phyloP scores from a whole-genome alignment of 1,140 invertebrate genomes.

The Drosophila gunungcola region DNA sequence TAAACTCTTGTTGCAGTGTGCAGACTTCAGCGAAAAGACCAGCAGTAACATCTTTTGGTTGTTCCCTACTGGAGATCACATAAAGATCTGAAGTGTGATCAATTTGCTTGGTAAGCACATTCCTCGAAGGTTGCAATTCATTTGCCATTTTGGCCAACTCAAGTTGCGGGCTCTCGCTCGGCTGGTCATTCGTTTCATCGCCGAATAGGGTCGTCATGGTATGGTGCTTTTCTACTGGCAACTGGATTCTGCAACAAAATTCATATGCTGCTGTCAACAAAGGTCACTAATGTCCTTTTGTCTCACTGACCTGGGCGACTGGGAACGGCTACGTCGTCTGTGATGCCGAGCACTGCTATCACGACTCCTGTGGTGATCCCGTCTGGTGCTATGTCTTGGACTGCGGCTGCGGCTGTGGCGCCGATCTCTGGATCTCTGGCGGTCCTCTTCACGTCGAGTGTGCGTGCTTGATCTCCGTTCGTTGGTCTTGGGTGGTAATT shows the following conservation, averaged over 20 bases:
- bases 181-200: background rate
- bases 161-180: background rate
- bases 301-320: conserved; percentile 35
- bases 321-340: conserved; percentile 32
- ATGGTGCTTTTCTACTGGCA: background rate
- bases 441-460: background rate
- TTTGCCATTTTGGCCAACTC: background rate
- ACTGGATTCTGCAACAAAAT: conserved; percentile 11
- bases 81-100: background rate
- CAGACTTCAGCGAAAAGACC: background rate
- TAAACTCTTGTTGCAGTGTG: background rate
- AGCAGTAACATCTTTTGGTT: background rate
- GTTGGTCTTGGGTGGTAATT: background rate
- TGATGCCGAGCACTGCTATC: background rate
- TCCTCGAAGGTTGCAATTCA: background rate
- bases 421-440: conserved; percentile 3
- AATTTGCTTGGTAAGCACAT: background rate
- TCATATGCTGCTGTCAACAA: conserved; percentile 23
- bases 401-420: conserved; percentile 34
- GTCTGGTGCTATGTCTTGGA: conserved; percentile 10
- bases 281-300: background rate
- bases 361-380: conserved; percentile 2
- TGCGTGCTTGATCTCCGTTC: conserved; percentile 6
- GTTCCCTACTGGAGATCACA: background rate
- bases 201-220: conserved; percentile 2